Evolutionary conservation across 2,888 invertebrate genomes (phyloP), one percentile per base, ranked within the genome.

Genomic region (Syrphus vitripennis): DNA sequence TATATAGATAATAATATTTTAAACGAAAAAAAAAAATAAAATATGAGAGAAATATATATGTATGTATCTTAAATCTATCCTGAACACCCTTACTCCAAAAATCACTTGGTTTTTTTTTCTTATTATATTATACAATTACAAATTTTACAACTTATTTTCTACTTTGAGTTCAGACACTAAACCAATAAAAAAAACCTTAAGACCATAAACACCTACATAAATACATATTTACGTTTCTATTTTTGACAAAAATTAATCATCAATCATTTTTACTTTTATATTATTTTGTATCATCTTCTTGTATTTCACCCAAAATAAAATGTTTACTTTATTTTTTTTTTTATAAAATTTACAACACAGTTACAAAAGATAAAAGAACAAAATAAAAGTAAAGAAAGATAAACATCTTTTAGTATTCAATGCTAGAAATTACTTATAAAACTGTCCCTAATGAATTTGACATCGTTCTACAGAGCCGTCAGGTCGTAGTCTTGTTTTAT

Each of bases 401-500:
- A 19, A 72, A 72, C 31, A 74, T 57, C 37, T 16, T 74, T 59
- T 50, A 37, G 29, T 55, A 29, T 63, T 69, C 55, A 63, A 70
- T 84, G 31, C 57, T 82, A 82, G 31, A 78, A 82, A 82, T 74
- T 77, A 57, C 57, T 70, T 63, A 48, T 42, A 75, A 79, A 79
- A 34, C 50, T 83, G 40, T 82, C 34, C 65, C 77, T 69, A 50
- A 78, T 50, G 53, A 77, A 2, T 77, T 69, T 65, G 26, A 78
- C 74, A 74, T 86, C 74, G 77, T 92, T 93, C 94, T 95, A 95
- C 92, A 95, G 94, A 71, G 97, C 95, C 91, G 97, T 97, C 90
- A 97, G 94, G 92, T 96, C 97, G 91, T 97, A 97, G 93, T 97
- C 97, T 89, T 97, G 96, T 93, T 97, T 97, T 90, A 97, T 96